These are phyloP conservation scores for Tachuris rubrigastra DNA, from an alignment of 2,113 vertebrate species.

Conservation along the genomic window DNA sequence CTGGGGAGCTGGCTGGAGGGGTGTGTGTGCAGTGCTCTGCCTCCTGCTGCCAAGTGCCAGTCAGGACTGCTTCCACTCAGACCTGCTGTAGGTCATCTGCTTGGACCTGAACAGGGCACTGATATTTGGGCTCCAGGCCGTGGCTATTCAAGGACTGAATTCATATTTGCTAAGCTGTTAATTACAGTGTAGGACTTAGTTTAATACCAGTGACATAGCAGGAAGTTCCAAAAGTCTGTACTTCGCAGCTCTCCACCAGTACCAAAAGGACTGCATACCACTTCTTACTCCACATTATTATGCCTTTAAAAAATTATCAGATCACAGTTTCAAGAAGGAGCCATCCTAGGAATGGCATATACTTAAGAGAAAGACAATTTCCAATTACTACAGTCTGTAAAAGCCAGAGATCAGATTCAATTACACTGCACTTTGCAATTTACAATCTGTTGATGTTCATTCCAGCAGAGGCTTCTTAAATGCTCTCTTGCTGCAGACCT, in stretches of 20 bases:
- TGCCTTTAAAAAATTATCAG: neutral
- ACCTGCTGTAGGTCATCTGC: neutral
- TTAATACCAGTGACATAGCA: constrained; percentile 49
- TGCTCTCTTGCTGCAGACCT: constrained; percentile 22
- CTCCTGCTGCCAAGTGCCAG: neutral
- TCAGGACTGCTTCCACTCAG: neutral
- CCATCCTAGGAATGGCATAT: neutral
- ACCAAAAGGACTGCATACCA: neutral
- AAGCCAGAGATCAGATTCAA: constrained; percentile 59
- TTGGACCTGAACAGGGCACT: neutral
- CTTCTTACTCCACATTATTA: neutral
- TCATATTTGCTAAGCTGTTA: constrained; percentile 59
- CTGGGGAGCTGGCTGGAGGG: neutral
- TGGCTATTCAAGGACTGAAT: constrained; percentile 30
- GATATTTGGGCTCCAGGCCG: neutral
- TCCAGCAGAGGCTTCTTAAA: constrained; percentile 37
- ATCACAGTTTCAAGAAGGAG: neutral
- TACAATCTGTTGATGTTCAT: constrained; percentile 47
- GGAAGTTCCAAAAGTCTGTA: neutral
- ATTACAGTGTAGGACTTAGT: constrained; percentile 43
- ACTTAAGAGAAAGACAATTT: constrained; percentile 39
- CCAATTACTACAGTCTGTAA: constrained; percentile 17
- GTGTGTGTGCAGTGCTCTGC: rapidly evolving
- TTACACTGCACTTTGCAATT: constrained; percentile 49
- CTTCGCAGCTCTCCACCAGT: neutral